Conservation (phyloP, 2,888 invertebrate genomes). For the Metopia argyrocephala region DNA sequence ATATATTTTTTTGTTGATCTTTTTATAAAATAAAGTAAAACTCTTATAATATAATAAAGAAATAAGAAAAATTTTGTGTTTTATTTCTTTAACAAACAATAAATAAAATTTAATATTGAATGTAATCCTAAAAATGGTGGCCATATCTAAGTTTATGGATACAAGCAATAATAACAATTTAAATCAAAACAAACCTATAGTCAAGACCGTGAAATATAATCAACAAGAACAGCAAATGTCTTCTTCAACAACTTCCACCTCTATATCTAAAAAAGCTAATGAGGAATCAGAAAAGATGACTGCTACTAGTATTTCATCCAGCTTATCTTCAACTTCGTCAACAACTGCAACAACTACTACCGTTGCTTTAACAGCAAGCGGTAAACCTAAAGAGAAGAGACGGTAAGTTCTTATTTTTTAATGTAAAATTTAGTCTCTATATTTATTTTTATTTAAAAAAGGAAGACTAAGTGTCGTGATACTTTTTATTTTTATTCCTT, state of each 20-base stretch:
- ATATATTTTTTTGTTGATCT: too few species aligned
- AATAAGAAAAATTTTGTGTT: neutral
- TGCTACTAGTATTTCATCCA: neutral
- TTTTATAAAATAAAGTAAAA: too few species aligned
- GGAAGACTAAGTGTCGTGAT: too few species aligned
- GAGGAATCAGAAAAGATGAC: slow-evolving; percentile 5
- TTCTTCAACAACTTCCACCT: slow-evolving; percentile 48
- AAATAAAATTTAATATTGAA: neutral
- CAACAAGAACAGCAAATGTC: neutral
- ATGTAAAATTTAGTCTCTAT: neutral
- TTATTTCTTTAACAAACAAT: neutral
- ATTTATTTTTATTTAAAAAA: neutral
- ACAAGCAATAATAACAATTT: slow-evolving; percentile 4
- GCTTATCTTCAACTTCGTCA: too few species aligned
- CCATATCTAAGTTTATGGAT: slow-evolving; percentile 42
- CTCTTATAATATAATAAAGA: neutral
- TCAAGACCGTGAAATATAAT: neutral
- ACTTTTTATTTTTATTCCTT: neutral
- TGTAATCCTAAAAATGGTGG: slow-evolving; percentile 43
- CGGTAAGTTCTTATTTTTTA: slow-evolving; percentile 79
- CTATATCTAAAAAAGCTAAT: slow-evolving; percentile 63
- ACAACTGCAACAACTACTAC: slow-evolving; percentile 46
- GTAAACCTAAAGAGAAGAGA: slow-evolving; percentile 84
- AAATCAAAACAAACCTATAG: neutral
- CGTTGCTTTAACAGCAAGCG: slow-evolving; percentile 71